phyloP scores from a whole-genome alignment of 2,113 vertebrate species.

The Talpa occidentalis region DNA sequence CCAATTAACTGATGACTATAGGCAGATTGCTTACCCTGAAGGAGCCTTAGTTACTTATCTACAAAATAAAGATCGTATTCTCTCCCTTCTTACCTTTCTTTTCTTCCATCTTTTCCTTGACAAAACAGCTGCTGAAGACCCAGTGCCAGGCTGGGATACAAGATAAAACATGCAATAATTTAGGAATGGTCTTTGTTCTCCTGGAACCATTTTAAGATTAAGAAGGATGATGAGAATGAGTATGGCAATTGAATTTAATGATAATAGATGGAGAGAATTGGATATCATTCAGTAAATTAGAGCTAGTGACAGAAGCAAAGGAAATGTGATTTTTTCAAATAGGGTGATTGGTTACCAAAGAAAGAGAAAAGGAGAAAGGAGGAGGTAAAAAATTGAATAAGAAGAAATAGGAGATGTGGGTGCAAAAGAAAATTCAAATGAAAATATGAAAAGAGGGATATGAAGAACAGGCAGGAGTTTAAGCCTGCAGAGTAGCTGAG shows the following conservation, averaged over 20 bases:
- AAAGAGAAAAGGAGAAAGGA: background rate
- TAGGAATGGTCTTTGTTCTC: background rate
- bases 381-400: background rate
- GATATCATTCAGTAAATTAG: background rate
- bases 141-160: background rate
- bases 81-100: background rate
- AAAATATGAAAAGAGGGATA: background rate
- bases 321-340: background rate
- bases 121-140: background rate
- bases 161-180: background rate
- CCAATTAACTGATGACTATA: background rate
- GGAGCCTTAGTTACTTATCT: background rate
- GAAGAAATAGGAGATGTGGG: background rate
- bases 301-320: background rate
- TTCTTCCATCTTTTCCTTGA: background rate
- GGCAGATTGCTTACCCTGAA: background rate
- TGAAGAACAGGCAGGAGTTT: background rate
- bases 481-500: background rate
- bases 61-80: background rate
- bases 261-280: background rate
- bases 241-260: background rate
- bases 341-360: background rate
- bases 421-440: conserved; percentile 2
- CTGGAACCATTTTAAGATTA: background rate
- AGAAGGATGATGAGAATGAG: background rate